Percentiles rank a stretch among this genome's conserved stretches.
Evolutionary conservation across 2,888 invertebrate species (phyloP).

Genomic region (Campaea margaritaria): DNA sequence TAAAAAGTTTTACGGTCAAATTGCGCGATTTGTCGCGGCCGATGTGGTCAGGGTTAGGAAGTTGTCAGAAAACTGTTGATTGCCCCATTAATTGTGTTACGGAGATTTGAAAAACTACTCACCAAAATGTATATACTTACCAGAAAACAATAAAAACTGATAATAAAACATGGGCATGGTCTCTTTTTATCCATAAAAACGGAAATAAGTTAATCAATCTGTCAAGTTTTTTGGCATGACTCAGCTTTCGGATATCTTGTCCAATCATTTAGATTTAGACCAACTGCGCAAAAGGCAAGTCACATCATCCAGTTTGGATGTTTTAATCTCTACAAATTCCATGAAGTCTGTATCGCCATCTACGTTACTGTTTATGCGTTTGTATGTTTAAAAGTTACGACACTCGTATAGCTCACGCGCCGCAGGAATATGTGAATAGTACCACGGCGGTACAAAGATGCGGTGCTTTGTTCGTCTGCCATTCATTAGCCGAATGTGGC

Average conservation of each 20-base stretch:
- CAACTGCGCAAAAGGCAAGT: not conserved
- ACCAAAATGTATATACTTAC: not conserved
- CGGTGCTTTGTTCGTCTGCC: conserved; percentile 75
- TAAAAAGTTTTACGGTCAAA: conserved; percentile 49
- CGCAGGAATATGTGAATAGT: conserved; percentile 62
- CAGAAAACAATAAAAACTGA: too few relatives aligned
- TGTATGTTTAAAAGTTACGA: conserved; percentile 42
- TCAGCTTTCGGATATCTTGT: too few relatives aligned
- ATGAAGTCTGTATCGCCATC: not conserved
- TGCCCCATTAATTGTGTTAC: conserved; percentile 44
- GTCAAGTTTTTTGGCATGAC: too few relatives aligned
- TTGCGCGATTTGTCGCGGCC: conserved; percentile 52
- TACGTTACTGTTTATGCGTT: conserved; percentile 20
- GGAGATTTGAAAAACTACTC: not conserved
- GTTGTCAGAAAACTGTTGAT: conserved; percentile 48
- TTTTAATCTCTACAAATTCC: not conserved
- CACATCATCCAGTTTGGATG: not conserved
- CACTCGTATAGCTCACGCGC: conserved; percentile 49
- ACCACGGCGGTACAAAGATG: conserved; percentile 59
- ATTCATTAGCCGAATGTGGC: conserved; percentile 81
- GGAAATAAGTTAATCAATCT: too few relatives aligned
- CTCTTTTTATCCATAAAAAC: too few relatives aligned
- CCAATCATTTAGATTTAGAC: too few relatives aligned
- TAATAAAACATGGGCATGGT: too few relatives aligned
- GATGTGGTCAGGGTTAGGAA: conserved; percentile 55